These are phyloP conservation scores for Drosophila mimetica DNA, from an alignment of 2,888 invertebrate species.

Conservation along the genomic window DNA sequence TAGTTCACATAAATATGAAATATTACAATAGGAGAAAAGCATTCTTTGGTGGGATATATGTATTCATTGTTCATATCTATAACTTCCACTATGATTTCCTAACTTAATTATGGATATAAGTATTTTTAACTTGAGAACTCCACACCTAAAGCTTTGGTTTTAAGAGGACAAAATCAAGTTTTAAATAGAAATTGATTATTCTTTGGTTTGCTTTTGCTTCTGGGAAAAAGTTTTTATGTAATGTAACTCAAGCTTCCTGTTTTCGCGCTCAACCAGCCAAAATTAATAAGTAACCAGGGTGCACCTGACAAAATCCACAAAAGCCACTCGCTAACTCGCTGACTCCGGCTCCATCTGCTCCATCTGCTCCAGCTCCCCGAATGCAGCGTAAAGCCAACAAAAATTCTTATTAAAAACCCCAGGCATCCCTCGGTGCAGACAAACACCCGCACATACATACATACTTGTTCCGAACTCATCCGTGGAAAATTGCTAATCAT, in stretches of 20 bases:
- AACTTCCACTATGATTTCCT: too few relatives aligned
- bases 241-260: slow-evolving; percentile 9
- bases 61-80: too few relatives aligned
- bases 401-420: slow-evolving; percentile 58
- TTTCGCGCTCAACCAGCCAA: slow-evolving; percentile 10
- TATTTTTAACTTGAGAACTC: background rate
- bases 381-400: slow-evolving; percentile 29
- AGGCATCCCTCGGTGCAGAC: slow-evolving; percentile 8
- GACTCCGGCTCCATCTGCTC: slow-evolving; percentile 16
- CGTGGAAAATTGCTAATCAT: slow-evolving; percentile 57
- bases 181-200: background rate
- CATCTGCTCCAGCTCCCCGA: slow-evolving; percentile 13
- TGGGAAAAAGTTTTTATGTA: background rate
- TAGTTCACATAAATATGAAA: slow-evolving; percentile 6
- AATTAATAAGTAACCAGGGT: slow-evolving; percentile 43
- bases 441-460: background rate
- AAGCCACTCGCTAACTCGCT: slow-evolving; percentile 29
- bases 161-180: background rate
- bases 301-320: slow-evolving; percentile 49
- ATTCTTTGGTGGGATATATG: background rate
- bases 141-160: background rate
- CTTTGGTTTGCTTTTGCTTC: background rate
- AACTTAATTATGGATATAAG: too few relatives aligned
- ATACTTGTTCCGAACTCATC: slow-evolving; percentile 18
- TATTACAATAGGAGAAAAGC: background rate